Conservation (phyloP, 2,113 vertebrate genomes). For the Microcebus jonahi region DNA sequence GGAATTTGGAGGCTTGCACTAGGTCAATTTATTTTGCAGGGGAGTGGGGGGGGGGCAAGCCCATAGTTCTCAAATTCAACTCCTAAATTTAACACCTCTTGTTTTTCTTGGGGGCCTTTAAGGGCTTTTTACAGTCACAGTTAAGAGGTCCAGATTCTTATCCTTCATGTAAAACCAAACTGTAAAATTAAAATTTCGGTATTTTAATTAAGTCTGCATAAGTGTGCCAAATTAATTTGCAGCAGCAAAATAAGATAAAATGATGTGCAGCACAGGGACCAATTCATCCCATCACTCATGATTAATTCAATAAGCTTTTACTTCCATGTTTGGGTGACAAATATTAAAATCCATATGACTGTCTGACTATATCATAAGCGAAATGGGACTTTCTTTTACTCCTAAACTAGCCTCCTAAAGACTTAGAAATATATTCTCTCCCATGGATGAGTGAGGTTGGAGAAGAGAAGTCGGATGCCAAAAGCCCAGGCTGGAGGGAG, state of each 20-base stretch:
- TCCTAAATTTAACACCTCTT: slow-evolving; percentile 55
- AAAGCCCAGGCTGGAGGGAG: background rate
- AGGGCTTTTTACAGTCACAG: slow-evolving; percentile 59
- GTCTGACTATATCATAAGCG: background rate
- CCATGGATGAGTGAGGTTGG: background rate
- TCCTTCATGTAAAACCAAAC: slow-evolving; percentile 67
- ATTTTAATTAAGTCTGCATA: slow-evolving; percentile 66
- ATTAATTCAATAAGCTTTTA: slow-evolving; percentile 55
- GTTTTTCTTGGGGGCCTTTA: slow-evolving; percentile 21
- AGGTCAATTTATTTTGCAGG: background rate
- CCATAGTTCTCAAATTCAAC: slow-evolving; percentile 57
- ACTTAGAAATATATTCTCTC: slow-evolving; percentile 2
- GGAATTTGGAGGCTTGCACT: background rate
- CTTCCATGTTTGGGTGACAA: background rate
- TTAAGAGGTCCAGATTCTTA: slow-evolving; percentile 59
- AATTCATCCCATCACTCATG: slow-evolving; percentile 33
- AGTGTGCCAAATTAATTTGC: slow-evolving; percentile 65
- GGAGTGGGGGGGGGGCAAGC: background rate
- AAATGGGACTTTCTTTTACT: background rate
- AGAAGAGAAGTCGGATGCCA: background rate
- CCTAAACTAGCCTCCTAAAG: background rate
- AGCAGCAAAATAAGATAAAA: slow-evolving; percentile 63
- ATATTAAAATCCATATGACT: slow-evolving; percentile 8
- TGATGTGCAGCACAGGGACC: slow-evolving; percentile 35
- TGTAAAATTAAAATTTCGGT: slow-evolving; percentile 71